A percentile compares a stretch with the other conserved stretches of the same genome.
Conservation (phyloP, 1,140 invertebrate genomes). For the Lordiphosa collinella region DNA sequence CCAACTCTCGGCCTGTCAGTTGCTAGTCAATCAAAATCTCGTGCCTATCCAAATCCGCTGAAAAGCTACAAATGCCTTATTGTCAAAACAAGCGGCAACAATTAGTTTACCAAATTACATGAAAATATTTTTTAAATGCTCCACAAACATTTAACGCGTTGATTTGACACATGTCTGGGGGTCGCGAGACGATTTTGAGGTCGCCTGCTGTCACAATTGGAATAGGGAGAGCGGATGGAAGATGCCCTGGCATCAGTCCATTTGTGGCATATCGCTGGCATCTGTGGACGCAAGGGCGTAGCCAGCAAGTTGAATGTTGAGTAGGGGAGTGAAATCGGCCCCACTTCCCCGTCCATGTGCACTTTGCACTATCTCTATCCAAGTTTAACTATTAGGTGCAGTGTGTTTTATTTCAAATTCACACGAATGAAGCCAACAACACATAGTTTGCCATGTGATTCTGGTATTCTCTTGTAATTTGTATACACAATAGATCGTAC, state of each 20-base stretch:
- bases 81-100: constrained; percentile 75
- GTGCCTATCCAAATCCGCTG: constrained; percentile 28
- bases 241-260: constrained; percentile 49
- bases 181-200: constrained; percentile 21
- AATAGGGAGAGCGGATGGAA: constrained; percentile 13
- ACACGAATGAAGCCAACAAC: constrained; percentile 41
- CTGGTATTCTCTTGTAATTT: constrained; percentile 21
- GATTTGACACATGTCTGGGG: constrained; percentile 63
- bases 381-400: constrained; percentile 23
- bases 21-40: constrained; percentile 62
- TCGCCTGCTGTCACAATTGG: constrained; percentile 25
- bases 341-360: not conserved
- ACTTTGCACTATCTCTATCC: constrained; percentile 1
- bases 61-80: constrained; percentile 78
- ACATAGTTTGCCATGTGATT: constrained; percentile 10
- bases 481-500: constrained; percentile 58
- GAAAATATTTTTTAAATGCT: constrained; percentile 77
- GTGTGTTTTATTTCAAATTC: constrained; percentile 76
- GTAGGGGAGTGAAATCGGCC: not conserved
- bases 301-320: constrained; percentile 3
- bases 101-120: constrained; percentile 79
- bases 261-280: constrained; percentile 71
- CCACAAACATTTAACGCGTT: constrained; percentile 55
- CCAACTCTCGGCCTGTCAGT: constrained; percentile 50
- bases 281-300: constrained; percentile 15